Percentiles rank a stretch among this genome's conserved stretches.
These are phyloP conservation scores for Papilio xuthus DNA, from an alignment of 1,140 invertebrate species.

Conservation along the genomic window DNA sequence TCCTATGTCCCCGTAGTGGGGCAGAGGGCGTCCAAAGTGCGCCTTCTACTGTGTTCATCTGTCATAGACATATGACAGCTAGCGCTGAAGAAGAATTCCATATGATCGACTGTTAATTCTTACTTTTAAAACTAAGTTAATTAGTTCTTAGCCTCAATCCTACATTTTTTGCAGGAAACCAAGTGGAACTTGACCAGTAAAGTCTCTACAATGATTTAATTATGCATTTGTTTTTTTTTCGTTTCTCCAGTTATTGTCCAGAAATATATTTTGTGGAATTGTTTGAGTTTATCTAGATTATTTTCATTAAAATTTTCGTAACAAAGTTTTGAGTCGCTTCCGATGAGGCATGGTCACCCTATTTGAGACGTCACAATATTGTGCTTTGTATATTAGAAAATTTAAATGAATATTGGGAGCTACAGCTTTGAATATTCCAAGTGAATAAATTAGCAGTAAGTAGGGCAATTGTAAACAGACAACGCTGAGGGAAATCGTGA, in stretches of 20 bases:
- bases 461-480: conserved; percentile 43
- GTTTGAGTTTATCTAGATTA: neutral
- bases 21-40: too few species aligned
- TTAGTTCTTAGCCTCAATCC: neutral
- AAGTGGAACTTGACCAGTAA: neutral
- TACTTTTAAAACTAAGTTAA: neutral
- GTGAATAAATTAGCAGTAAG: conserved; percentile 55
- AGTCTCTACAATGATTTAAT: neutral
- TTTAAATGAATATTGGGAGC: conserved; percentile 73
- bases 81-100: too few species aligned
- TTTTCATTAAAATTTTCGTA: neutral
- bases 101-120: neutral
- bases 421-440: conserved; percentile 76
- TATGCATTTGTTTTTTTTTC: neutral
- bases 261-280: too few species aligned
- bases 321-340: neutral
- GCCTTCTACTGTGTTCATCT: too few species aligned
- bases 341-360: conserved; percentile 47
- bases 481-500: conserved; percentile 13
- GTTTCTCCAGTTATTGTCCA: too few species aligned
- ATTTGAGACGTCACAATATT: conserved; percentile 47
- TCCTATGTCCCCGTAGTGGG: too few species aligned
- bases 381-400: conserved; percentile 71
- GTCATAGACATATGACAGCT: too few species aligned
- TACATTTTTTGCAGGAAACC: neutral